phyloP scores from a whole-genome alignment of 2,888 invertebrate species.

The Gnatocerus cornutus region DNA sequence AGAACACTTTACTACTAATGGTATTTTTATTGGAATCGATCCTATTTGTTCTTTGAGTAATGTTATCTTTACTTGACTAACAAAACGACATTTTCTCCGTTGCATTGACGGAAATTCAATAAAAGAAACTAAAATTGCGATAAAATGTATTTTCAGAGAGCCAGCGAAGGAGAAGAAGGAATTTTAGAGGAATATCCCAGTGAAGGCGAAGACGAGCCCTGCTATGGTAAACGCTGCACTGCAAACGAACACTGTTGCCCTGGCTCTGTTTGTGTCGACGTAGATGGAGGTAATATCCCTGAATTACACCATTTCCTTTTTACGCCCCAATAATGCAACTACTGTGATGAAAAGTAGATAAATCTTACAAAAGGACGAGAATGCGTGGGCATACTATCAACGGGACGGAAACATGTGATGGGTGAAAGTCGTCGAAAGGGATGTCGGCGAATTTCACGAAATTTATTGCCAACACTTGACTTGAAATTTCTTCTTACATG shows the following conservation, averaged over 20 bases:
- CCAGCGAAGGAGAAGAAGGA: slow-evolving; percentile 63
- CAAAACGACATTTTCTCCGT: not conserved
- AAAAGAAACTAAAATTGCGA: slow-evolving; percentile 15
- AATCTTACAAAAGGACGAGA: slow-evolving; percentile 27
- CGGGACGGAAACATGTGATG: not conserved
- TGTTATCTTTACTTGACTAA: slow-evolving; percentile 3
- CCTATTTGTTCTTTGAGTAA: not conserved
- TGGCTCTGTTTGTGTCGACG: slow-evolving; percentile 83
- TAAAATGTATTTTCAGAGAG: slow-evolving; percentile 60
- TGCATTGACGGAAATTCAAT: slow-evolving; percentile 8
- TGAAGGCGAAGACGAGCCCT: slow-evolving; percentile 78
- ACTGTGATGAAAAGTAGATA: slow-evolving; percentile 15
- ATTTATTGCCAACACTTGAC: too few relatives aligned
- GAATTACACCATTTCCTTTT: slow-evolving; percentile 38
- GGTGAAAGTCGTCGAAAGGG: slow-evolving; percentile 3
- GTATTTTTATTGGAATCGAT: not conserved
- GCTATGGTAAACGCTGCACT: slow-evolving; percentile 84
- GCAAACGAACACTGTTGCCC: slow-evolving; percentile 90
- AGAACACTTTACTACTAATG: slow-evolving; percentile 1
- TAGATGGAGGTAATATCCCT: slow-evolving; percentile 74
- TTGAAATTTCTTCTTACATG: too few relatives aligned
- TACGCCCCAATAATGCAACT: too few relatives aligned
- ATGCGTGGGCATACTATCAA: slow-evolving; percentile 10
- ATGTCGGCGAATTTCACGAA: not conserved
- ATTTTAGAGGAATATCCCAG: slow-evolving; percentile 71